Percentiles rank a stretch among this genome's conserved stretches.
Conservation (phyloP, 2,888 invertebrate genomes). For the Limnephilus lunatus region DNA sequence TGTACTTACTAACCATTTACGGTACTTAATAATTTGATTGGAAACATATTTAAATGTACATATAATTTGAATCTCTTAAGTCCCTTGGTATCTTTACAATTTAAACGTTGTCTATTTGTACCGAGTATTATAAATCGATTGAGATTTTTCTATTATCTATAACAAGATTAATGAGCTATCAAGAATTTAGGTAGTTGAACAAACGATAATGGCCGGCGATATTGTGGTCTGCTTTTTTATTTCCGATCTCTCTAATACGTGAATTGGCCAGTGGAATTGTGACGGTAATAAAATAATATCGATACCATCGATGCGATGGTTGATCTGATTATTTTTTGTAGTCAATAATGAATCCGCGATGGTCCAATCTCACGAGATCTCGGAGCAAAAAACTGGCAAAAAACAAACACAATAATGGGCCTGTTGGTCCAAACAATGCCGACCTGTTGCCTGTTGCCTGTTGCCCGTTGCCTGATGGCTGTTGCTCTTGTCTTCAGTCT, state of each 20-base stretch:
- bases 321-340: slow-evolving; percentile 45
- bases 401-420: slow-evolving; percentile 36
- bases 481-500: not conserved
- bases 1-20: not conserved
- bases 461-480: not conserved
- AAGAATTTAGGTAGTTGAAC: slow-evolving; percentile 38
- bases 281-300: slow-evolving; percentile 33
- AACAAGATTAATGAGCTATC: slow-evolving; percentile 42
- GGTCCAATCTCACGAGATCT: slow-evolving; percentile 31
- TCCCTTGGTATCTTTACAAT: not conserved
- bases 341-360: slow-evolving; percentile 37
- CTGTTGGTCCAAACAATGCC: slow-evolving; percentile 40
- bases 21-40: not conserved
- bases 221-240: slow-evolving; percentile 17
- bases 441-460: not conserved
- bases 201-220: slow-evolving; percentile 27
- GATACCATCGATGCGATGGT: slow-evolving; percentile 41
- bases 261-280: slow-evolving; percentile 38
- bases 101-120: not conserved
- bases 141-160: slow-evolving; percentile 26
- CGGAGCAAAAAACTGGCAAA: slow-evolving; percentile 14
- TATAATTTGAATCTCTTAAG: not conserved
- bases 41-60: not conserved
- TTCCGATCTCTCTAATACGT: slow-evolving; percentile 26
- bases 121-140: not conserved